Evolutionary conservation across 2,888 invertebrate species (phyloP).

Genomic region (Palloptera scutellata): DNA sequence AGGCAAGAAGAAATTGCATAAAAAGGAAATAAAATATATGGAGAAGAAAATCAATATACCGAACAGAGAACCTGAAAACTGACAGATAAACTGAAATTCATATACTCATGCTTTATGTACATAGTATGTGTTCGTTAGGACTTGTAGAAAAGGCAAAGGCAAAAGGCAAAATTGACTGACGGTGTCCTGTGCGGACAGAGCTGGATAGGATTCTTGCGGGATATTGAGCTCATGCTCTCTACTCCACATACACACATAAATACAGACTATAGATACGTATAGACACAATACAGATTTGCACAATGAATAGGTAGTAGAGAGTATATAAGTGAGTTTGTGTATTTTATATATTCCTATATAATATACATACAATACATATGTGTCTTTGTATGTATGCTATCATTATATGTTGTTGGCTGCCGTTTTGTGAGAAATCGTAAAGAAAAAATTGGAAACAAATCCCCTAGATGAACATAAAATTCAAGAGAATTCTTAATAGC

Average conservation of each 20-base stretch:
- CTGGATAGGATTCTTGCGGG: too few species aligned
- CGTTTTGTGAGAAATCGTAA: background rate
- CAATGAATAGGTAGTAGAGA: too few species aligned
- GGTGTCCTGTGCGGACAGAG: too few species aligned
- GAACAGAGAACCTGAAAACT: background rate
- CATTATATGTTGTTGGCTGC: background rate
- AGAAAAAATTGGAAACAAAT: slow-evolving; percentile 30
- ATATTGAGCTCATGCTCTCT: too few species aligned
- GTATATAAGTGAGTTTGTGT: too few species aligned
- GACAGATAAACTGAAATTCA: background rate
- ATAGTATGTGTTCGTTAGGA: background rate
- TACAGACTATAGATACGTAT: too few species aligned
- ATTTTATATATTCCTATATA: too few species aligned
- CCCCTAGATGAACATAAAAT: slow-evolving; percentile 37
- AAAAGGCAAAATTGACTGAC: background rate
- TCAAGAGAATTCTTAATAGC: slow-evolving; percentile 38
- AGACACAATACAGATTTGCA: too few species aligned
- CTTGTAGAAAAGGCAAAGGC: background rate
- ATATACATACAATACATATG: background rate
- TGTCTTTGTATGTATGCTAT: background rate
- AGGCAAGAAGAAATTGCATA: background rate
- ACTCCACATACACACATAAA: too few species aligned
- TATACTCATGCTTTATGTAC: too few species aligned
- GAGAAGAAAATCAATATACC: slow-evolving; percentile 19
- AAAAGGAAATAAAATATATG: slow-evolving; percentile 13